Base-by-base conservation (phyloP, 2,113 vertebrate species). In the Rhinolophus sinicus region DNA sequence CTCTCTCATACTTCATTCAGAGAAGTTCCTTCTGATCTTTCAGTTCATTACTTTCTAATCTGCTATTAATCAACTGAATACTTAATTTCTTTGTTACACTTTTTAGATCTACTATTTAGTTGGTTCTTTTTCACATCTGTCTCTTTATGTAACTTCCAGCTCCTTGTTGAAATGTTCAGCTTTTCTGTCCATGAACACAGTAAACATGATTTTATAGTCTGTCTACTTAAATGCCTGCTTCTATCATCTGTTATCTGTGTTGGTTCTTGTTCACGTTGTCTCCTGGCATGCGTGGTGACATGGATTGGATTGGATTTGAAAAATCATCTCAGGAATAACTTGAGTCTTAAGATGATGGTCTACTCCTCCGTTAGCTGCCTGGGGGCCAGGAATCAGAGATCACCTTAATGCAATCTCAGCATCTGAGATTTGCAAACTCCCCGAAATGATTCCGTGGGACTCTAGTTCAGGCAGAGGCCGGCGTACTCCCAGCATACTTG, bases 321-420 rank as follows among this genome's bases (percentile, higher is more conserved):
- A 73, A 60, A 44, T 73, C 69, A 88, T 44, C 40, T 33, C 69
- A 88, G 69, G 58, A 88, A 88, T 38, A 15, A 44, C 38, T 60
- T 33, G 15, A 86, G 50, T 16, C 84, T 10, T 18, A 54, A 38
- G 16, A 86, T 38, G 16, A 72, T 30, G 5, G 22, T 87, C 40
- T 47, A 22, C 56, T 22, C 54, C 26, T 33, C 70, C 62, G 21
- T 26, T 18, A 62, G 54, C 30, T 64, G 56, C 3, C 56, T n/a
- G 21, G 8, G 54, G 56, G n/a, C 69, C 26, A 60, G 69, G 16
- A 75, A 47, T 47, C 30, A 44, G 40, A 60, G 70, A 88, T 19
- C 6, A 26, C 21, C 62, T 67, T 35, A 85, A 67, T 67, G 12
- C 8, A 54, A 52, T 67, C 33, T 67, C 62, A 67, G 58, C 44